Evolutionary conservation across 2,888 invertebrate genomes (phyloP).

Genomic region (Camptogramma bilineatum): DNA sequence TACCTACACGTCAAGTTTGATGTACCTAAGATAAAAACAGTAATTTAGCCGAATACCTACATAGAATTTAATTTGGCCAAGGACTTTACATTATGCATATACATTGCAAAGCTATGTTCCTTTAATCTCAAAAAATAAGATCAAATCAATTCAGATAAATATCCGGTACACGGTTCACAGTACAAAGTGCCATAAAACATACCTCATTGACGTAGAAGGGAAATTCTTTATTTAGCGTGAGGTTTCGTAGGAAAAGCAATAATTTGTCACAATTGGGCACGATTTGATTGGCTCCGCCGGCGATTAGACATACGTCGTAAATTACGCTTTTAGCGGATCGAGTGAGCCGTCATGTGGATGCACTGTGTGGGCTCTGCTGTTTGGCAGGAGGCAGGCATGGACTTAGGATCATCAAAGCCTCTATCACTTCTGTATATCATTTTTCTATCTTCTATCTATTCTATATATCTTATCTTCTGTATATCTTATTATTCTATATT

Average conservation of each 20-base stretch:
- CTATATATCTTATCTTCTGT: not conserved
- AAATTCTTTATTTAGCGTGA: constrained; percentile 76
- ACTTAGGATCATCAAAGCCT: constrained; percentile 1
- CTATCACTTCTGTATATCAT: not conserved
- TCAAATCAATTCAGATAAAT: not conserved
- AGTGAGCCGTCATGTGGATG: constrained; percentile 58
- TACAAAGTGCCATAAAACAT: constrained; percentile 65
- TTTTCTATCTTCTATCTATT: not conserved
- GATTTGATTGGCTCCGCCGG: constrained; percentile 82
- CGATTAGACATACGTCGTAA: constrained; percentile 84
- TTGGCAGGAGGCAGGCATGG: constrained; percentile 32
- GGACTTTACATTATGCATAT: too few species aligned
- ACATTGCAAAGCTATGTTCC: too few species aligned
- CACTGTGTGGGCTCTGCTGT: constrained; percentile 45
- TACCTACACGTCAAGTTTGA: too few species aligned
- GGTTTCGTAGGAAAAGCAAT: constrained; percentile 84
- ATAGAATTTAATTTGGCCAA: too few species aligned
- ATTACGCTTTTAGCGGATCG: constrained; percentile 72
- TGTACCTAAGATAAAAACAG: too few species aligned
- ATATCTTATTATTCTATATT: too few species aligned
- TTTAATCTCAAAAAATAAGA: too few species aligned
- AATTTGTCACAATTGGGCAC: constrained; percentile 84
- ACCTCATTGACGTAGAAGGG: constrained; percentile 53
- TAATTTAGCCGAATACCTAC: too few species aligned
- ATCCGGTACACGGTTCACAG: not conserved